Conservation (phyloP, 2,113 vertebrate genomes). For the Phylloscopus trochiloides region DNA sequence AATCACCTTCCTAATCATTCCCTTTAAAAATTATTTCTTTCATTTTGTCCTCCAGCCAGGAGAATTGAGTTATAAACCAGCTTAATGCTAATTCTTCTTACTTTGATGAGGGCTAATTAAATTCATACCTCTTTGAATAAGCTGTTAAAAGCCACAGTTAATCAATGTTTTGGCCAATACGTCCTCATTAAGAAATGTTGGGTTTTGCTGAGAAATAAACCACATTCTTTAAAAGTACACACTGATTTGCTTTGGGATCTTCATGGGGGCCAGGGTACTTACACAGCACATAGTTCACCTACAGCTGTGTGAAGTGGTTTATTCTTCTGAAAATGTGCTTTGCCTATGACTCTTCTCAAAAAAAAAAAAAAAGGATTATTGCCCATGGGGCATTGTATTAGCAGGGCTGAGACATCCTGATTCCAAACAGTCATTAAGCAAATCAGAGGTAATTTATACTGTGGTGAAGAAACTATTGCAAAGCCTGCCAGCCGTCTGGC, state of each 20-base stretch:
- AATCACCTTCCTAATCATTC: slow-evolving; percentile 1
- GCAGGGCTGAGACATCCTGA: slow-evolving; percentile 50
- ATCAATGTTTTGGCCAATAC: slow-evolving; percentile 2
- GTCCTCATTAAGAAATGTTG: neutral
- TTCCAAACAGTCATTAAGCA: slow-evolving; percentile 70
- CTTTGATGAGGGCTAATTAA: slow-evolving; percentile 39
- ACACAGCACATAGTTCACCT: slow-evolving; percentile 12
- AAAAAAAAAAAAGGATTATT: slow-evolving; percentile 39
- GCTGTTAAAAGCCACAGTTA: slow-evolving; percentile 52
- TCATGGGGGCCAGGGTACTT: neutral
- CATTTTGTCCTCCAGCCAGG: slow-evolving; percentile 20
- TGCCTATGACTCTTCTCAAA: slow-evolving; percentile 46
- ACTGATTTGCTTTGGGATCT: neutral
- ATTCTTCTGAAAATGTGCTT: slow-evolving; percentile 45
- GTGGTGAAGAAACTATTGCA: slow-evolving; percentile 66
- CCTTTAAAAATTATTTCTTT: neutral
- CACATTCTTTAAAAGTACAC: neutral
- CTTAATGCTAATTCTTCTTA: slow-evolving; percentile 48
- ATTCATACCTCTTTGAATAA: slow-evolving; percentile 42
- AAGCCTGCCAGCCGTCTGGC: slow-evolving; percentile 70
- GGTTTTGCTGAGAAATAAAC: slow-evolving; percentile 8
- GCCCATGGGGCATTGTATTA: slow-evolving; percentile 59
- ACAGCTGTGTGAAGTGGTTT: slow-evolving; percentile 56
- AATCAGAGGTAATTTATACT: slow-evolving; percentile 69
- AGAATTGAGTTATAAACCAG: slow-evolving; percentile 37